Conservation (phyloP, 2,888 invertebrate genomes). For the Coenonympha arcania region DNA sequence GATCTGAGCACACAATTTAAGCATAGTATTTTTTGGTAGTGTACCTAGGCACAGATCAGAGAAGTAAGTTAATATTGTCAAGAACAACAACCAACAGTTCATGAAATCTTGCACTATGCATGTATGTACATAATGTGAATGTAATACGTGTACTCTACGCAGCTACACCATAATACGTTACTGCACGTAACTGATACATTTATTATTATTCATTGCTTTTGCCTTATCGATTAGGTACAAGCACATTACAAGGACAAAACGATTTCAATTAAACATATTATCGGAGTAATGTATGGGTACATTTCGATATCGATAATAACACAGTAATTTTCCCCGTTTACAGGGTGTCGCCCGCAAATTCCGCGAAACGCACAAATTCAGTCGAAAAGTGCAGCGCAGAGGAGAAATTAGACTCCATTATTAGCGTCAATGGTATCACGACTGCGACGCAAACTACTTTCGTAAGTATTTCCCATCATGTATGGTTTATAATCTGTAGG, state of each 20-base stretch:
- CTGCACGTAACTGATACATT: no score
- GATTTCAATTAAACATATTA: neutral
- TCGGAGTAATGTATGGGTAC: neutral
- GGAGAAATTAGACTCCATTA: constrained; percentile 61
- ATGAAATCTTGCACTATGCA: no score
- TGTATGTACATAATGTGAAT: no score
- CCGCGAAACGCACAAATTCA: constrained; percentile 74
- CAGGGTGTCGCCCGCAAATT: constrained; percentile 82
- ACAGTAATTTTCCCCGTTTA: constrained; percentile 22
- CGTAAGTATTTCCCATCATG: constrained; percentile 68
- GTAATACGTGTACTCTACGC: no score
- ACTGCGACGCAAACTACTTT: constrained; percentile 86
- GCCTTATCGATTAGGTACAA: neutral
- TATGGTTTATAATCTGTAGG: neutral
- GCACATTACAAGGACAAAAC: neutral
- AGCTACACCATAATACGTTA: no score
- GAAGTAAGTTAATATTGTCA: no score
- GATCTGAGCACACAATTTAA: no score
- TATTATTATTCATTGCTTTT: no score
- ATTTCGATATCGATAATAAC: neutral
- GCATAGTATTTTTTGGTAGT: no score
- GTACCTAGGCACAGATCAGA: no score
- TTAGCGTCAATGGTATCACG: constrained; percentile 71
- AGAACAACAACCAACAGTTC: no score
- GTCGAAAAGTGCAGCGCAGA: constrained; percentile 56